A percentile compares a stretch with the other conserved stretches of the same genome.
These are phyloP conservation scores for Lottia gigantea DNA, from an alignment of 2,888 invertebrate genomes.

Conservation along the genomic window DNA sequence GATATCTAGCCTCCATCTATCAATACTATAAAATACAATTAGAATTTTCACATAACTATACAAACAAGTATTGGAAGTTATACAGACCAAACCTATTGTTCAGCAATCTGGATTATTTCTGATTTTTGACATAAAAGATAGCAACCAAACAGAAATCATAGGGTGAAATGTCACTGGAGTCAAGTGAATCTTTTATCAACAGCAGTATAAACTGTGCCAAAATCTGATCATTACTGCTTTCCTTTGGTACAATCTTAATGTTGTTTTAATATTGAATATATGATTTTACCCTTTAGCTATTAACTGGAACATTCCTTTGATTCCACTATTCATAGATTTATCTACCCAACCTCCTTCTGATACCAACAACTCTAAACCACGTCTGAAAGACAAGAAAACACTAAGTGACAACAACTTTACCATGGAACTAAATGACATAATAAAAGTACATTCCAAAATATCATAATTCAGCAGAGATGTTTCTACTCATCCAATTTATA, in stretches of 20 bases:
- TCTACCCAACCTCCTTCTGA: conserved; percentile 67
- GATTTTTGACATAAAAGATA: no score
- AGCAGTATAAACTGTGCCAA: conserved; percentile 5
- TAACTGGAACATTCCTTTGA: conserved; percentile 63
- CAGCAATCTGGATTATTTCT: no score
- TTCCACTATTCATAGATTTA: conserved; percentile 63
- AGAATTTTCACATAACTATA: not conserved
- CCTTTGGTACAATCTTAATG: not conserved
- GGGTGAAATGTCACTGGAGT: no score
- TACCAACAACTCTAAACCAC: conserved; percentile 63
- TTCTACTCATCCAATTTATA: no score
- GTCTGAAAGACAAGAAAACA: conserved; percentile 41
- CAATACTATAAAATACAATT: conserved; percentile 5
- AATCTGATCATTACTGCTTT: not conserved
- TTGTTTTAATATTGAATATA: no score
- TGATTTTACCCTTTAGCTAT: conserved; percentile 66
- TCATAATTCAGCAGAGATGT: no score
- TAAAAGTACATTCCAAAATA: no score
- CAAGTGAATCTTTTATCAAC: not conserved
- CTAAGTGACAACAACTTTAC: no score
- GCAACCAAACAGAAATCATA: no score
- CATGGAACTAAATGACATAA: no score
- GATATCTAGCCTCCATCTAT: not conserved
- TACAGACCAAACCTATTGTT: no score
- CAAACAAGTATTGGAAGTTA: not conserved